phyloP scores from a whole-genome alignment of 1,140 invertebrate genomes.

The Drosophila asahinai region DNA sequence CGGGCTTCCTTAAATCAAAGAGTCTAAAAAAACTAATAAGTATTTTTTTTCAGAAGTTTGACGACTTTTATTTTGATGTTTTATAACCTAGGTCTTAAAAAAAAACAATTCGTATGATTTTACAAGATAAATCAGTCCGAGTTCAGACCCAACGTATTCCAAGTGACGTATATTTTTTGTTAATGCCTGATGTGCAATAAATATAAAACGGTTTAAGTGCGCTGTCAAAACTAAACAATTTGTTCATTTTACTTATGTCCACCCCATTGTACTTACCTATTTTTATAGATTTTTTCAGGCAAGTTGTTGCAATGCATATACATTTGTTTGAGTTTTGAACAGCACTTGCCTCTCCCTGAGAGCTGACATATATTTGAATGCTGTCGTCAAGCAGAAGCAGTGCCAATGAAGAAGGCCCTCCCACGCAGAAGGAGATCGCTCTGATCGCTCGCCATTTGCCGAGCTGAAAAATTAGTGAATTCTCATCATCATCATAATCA shows the following conservation, averaged over 20 bases:
- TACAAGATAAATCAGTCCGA: background rate
- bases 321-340: constrained; percentile 25
- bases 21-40: too few species aligned
- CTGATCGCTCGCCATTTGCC: constrained; percentile 59
- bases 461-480: constrained; percentile 67
- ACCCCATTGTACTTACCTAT: background rate
- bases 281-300: background rate
- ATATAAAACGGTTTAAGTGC: background rate
- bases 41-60: too few species aligned
- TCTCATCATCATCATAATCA: constrained; percentile 46
- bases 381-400: constrained; percentile 68
- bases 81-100: too few species aligned
- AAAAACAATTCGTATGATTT: too few species aligned
- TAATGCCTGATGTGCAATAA: background rate
- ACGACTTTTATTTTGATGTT: too few species aligned
- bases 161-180: too few species aligned
- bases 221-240: background rate
- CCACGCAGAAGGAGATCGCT: constrained; percentile 53
- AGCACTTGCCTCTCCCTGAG: constrained; percentile 20
- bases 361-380: constrained; percentile 53
- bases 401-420: constrained; percentile 30
- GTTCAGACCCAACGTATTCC: too few species aligned
- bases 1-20: background rate
- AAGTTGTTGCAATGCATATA: constrained; percentile 7
- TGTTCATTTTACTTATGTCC: background rate